Conservation (phyloP, 2,113 vertebrate genomes). For the Lepus europaeus region DNA sequence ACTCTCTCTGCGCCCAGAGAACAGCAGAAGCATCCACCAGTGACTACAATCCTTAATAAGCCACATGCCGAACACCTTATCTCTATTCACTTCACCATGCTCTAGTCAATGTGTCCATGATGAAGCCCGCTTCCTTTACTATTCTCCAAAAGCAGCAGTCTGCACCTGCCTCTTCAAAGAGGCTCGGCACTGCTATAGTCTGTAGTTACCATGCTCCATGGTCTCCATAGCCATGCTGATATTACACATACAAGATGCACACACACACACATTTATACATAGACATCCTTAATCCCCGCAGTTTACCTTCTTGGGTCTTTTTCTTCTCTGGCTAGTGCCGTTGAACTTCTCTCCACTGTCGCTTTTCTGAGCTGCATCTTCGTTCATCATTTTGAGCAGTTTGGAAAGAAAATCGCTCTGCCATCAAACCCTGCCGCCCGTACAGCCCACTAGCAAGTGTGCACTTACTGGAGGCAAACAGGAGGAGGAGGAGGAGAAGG, state of each 20-base stretch:
- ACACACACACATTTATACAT: neutral
- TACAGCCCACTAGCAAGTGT: conserved; percentile 79
- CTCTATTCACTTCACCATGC: neutral
- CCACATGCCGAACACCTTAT: conserved; percentile 10
- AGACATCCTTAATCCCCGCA: neutral
- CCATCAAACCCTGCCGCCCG: conserved; percentile 81
- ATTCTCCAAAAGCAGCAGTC: conserved; percentile 18
- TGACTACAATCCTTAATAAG: neutral
- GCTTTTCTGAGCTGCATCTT: conserved; percentile 92
- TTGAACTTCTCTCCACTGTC: conserved; percentile 94
- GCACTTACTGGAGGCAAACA: conserved; percentile 76
- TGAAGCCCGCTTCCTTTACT: neutral
- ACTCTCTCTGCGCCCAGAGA: neutral
- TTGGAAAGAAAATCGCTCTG: conserved; percentile 70
- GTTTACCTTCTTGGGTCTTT: conserved; percentile 95
- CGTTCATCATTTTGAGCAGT: conserved; percentile 86
- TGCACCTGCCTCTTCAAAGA: conserved; percentile 41
- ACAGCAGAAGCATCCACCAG: neutral
- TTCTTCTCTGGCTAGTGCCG: conserved; percentile 92
- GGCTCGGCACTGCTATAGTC: neutral
- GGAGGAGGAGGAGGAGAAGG: conserved; percentile 72
- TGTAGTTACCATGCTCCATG: neutral
- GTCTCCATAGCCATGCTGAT: conserved; percentile 4
- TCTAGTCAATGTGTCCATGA: neutral
- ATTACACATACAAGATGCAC: neutral